Evolutionary conservation across 2,888 invertebrate species (phyloP).

Genomic region (Diarsia brunnea): DNA sequence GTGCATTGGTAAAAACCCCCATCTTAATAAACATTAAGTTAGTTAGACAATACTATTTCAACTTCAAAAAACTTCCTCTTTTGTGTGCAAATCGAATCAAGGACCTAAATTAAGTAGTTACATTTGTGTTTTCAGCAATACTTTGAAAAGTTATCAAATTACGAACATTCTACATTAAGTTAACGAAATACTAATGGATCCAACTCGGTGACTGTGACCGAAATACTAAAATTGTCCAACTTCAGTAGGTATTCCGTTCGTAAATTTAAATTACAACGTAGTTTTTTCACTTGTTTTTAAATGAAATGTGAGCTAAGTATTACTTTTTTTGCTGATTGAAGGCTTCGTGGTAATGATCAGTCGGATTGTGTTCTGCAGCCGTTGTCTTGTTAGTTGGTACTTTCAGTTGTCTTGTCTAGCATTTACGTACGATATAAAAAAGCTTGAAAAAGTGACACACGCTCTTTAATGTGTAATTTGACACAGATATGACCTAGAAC

Average conservation of each 20-base stretch:
- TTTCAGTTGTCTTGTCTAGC: not conserved
- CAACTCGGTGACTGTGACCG: not conserved
- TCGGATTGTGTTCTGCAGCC: not conserved
- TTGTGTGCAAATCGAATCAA: constrained; percentile 35
- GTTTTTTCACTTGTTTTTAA: not conserved
- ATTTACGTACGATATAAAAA: not conserved
- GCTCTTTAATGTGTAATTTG: not conserved
- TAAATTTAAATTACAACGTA: not conserved
- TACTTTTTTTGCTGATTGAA: not conserved
- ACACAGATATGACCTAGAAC: not conserved
- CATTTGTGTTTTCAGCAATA: constrained; percentile 33
- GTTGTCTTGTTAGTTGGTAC: not conserved
- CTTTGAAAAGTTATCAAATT: constrained; percentile 35
- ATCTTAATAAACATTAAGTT: not conserved
- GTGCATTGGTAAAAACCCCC: not conserved
- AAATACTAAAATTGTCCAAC: constrained; percentile 11
- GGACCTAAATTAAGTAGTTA: constrained; percentile 29
- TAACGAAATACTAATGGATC: constrained; percentile 48
- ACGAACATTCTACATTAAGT: constrained; percentile 39
- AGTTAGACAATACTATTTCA: not conserved
- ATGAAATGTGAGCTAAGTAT: not conserved
- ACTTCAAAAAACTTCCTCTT: constrained; percentile 10
- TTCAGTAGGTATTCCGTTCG: constrained; percentile 18
- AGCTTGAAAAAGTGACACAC: not conserved
- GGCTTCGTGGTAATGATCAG: not conserved